These are phyloP conservation scores for Tachysurus vachellii DNA, from an alignment of 2,113 vertebrate species.

Conservation along the genomic window DNA sequence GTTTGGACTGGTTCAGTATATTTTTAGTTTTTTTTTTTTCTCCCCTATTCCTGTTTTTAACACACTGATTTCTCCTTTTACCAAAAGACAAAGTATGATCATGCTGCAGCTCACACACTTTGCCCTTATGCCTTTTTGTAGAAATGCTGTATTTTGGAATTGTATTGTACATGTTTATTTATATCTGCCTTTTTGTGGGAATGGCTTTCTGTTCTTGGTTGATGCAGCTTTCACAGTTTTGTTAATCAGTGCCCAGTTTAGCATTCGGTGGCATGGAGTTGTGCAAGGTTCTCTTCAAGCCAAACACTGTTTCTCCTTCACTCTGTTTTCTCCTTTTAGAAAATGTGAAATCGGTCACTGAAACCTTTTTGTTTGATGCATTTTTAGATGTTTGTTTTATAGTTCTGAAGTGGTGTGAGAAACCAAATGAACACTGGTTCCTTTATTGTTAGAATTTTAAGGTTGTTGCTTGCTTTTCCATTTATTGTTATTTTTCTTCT, in stretches of 20 bases:
- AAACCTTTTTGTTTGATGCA: slow-evolving; percentile 31
- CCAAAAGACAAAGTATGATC: slow-evolving; percentile 36
- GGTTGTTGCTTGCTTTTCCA: slow-evolving; percentile 35
- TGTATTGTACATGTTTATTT: slow-evolving; percentile 30
- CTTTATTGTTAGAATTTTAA: slow-evolving; percentile 39
- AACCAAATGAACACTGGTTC: slow-evolving; percentile 47
- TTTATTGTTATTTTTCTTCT: not conserved
- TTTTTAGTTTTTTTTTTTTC: not conserved
- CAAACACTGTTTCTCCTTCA: slow-evolving; percentile 26
- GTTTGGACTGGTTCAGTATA: not conserved
- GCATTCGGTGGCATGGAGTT: slow-evolving; percentile 33
- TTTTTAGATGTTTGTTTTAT: slow-evolving; percentile 42
- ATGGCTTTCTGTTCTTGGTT: slow-evolving; percentile 32
- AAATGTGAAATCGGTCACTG: slow-evolving; percentile 41
- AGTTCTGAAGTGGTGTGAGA: slow-evolving; percentile 36
- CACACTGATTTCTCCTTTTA: slow-evolving; percentile 9
- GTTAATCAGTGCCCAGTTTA: slow-evolving; percentile 29
- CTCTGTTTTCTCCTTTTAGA: slow-evolving; percentile 28
- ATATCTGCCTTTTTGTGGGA: slow-evolving; percentile 24
- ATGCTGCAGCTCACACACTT: slow-evolving; percentile 40
- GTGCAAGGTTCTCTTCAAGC: slow-evolving; percentile 37
- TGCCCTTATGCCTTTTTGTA: slow-evolving; percentile 43
- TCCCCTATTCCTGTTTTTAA: not conserved
- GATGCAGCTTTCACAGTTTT: slow-evolving; percentile 27
- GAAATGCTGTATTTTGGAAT: slow-evolving; percentile 38